Base-by-base conservation (phyloP, 2,888 invertebrate species). In the Amiota minor region DNA sequence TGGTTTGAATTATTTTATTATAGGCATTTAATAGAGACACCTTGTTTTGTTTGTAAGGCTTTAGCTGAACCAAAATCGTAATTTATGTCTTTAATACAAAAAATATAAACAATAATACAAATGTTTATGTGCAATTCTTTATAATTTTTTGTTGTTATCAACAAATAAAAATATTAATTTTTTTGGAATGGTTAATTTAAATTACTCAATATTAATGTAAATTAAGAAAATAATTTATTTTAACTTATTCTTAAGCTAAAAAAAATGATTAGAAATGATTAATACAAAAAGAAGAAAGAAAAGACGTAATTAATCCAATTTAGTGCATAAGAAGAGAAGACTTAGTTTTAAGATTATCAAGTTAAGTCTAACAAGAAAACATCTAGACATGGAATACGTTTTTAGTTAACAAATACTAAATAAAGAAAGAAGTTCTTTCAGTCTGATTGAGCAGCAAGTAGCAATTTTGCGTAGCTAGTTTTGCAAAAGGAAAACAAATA, bases 31-130 rank as follows among this genome's bases (percentile, higher is more conserved):
- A 2, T 2, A 23, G 1, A 2, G 1, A 23, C 3, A 23, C 23
- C 23, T 23, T 23, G 23, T 23, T 59, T 18, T 50, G 14, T 46
- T 45, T 45, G 11, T 45, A 45, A 8, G 46, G 46, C 46, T 45
- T 64, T 46, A 49, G 71, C 74, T 55, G 70, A 70, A 73, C 72
- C 75, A 78, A 79, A 77, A 20, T 68, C 23, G 9, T 59, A 80
- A 82, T 81, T 79, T 81, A 80, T 82, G 79, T 79, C 75, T 74
- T 75, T 2, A 69, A 70, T 75, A 62, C 72, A 23, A 65, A 65
- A 69, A 59, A 70, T 70, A 74, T 73, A 72, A 16, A 53, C 18
- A 55, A 50, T 74, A 35, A 35, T 35, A 35, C 35, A 35, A 35
- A 35, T 35, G 2, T 4, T 35, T 35, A 35, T 35, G 35, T 35